Evolutionary conservation across 2,113 vertebrate genomes (phyloP).

Genomic region (Thalassarche chlororhynchos): DNA sequence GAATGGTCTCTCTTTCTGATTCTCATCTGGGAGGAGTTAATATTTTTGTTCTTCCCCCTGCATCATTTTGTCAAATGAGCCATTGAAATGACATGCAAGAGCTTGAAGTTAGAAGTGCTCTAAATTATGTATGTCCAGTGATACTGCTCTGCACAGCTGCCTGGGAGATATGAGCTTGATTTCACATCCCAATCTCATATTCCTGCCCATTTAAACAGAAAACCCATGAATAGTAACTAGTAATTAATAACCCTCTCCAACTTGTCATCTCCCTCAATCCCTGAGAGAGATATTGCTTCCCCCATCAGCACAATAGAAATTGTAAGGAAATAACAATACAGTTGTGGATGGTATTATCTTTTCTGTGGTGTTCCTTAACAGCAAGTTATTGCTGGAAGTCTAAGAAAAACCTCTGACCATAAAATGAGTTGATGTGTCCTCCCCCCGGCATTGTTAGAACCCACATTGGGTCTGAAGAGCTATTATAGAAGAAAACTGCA

Average conservation of each 20-base stretch:
- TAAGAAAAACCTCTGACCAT: not conserved
- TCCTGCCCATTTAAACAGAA: slow-evolving; percentile 42
- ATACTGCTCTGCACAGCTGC: not conserved
- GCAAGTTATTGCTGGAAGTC: not conserved
- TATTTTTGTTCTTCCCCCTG: not conserved
- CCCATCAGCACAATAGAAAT: not conserved
- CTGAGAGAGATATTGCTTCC: not conserved
- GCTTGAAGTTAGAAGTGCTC: not conserved
- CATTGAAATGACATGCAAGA: slow-evolving; percentile 13
- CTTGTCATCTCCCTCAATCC: not conserved
- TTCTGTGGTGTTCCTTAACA: not conserved
- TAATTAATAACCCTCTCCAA: slow-evolving; percentile 29
- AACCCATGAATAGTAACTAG: slow-evolving; percentile 3
- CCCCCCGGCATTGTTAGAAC: fast-evolving
- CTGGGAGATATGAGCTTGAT: slow-evolving; percentile 4
- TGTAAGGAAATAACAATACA: not conserved
- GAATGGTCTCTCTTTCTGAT: not conserved
- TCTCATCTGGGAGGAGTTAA: not conserved
- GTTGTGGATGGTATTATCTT: not conserved
- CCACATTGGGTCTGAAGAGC: not conserved
- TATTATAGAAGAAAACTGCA: not conserved
- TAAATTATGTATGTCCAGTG: slow-evolving; percentile 40
- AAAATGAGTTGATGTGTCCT: not conserved
- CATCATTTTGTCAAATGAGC: slow-evolving; percentile 13
- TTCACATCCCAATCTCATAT: slow-evolving; percentile 9